Evolutionary conservation across 2,113 vertebrate species (phyloP).

Genomic region (Corynorhinus townsendii): DNA sequence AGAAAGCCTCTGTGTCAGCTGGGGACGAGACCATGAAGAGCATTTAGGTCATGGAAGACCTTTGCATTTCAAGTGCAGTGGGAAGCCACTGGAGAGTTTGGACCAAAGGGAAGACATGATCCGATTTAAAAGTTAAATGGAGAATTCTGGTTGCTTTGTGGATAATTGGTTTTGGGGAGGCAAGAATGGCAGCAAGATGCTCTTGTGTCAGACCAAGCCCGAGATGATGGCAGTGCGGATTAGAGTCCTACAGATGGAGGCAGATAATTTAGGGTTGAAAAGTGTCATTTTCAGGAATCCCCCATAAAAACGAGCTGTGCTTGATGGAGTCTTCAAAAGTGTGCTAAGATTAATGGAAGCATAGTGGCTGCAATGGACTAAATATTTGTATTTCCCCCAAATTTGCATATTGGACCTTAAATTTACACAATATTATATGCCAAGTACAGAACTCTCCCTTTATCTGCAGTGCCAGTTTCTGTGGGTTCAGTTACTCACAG

Average conservation of each 20-base stretch:
- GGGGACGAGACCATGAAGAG: fast-evolving
- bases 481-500: neutral
- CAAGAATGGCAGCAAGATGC: neutral
- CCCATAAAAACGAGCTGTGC: neutral
- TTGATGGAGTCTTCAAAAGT: neutral
- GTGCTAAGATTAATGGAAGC: neutral
- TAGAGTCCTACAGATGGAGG: neutral
- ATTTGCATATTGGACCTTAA: neutral
- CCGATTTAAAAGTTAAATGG: neutral
- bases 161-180: neutral
- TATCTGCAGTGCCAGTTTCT: neutral
- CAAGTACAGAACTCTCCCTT: neutral
- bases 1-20: neutral
- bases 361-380: neutral
- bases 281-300: neutral
- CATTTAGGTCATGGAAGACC: neutral
- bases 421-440: neutral
- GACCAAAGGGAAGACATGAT: neutral
- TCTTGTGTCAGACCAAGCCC: neutral
- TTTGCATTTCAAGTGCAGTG: neutral
- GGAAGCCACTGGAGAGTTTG: neutral
- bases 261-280: too few species aligned
- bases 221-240: neutral
- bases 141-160: neutral
- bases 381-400: neutral